phyloP scores from a whole-genome alignment of 2,113 vertebrate species.

The Taurulus bubalis region DNA sequence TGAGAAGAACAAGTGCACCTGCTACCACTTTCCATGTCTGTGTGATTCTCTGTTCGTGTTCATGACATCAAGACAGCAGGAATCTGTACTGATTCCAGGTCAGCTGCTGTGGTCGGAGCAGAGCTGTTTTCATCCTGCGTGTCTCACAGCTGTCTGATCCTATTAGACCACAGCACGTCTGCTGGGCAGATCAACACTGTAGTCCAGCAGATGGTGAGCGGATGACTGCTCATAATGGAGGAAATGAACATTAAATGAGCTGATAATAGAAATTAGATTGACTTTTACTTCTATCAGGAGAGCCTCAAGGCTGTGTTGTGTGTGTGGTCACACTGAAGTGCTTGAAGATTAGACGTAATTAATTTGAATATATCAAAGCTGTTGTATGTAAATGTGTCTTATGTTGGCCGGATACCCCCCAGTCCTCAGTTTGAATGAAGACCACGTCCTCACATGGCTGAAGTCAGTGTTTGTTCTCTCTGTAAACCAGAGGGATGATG shows the following conservation, averaged over 20 bases:
- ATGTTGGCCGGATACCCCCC: conserved; percentile 4
- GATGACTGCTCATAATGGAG: conserved; percentile 49
- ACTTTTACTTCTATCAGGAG: conserved; percentile 32
- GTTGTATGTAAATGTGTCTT: conserved; percentile 2
- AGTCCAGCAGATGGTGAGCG: conserved; percentile 25
- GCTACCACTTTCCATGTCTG: not conserved
- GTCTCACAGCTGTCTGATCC: conserved; percentile 58
- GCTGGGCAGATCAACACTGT: conserved; percentile 1
- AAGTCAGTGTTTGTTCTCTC: conserved; percentile 13
- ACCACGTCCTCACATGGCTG: conserved; percentile 5
- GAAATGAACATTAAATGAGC: conserved; percentile 30
- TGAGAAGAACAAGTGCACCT: not conserved
- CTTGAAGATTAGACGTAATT: not conserved
- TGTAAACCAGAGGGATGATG: not conserved
- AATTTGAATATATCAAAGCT: not conserved
- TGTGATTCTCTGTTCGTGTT: not conserved
- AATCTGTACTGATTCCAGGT: conserved; percentile 1
- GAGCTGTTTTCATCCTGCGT: not conserved
- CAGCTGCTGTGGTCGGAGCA: not conserved
- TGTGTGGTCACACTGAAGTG: not conserved
- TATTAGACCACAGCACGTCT: conserved; percentile 43
- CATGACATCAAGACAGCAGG: not conserved
- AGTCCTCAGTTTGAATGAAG: conserved; percentile 30
- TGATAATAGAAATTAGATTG: conserved; percentile 47
- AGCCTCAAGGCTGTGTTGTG: not conserved